phyloP scores from a whole-genome alignment of 2,888 invertebrate species.

The Gastrophysa polygoni region DNA sequence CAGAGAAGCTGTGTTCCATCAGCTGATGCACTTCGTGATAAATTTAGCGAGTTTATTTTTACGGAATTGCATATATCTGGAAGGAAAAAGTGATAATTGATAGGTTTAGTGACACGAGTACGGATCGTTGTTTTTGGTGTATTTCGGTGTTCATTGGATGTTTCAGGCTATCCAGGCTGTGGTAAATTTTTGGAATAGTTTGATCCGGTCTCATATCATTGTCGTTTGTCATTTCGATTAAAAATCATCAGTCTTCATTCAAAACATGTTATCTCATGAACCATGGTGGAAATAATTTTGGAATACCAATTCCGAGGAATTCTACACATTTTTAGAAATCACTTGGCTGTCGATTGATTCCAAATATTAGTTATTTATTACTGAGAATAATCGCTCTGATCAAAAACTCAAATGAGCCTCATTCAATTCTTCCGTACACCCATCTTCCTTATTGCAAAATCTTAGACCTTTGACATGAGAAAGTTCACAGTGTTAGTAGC shows the following conservation, averaged over 20 bases:
- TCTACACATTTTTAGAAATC: too few relatives aligned
- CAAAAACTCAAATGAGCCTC: too few relatives aligned
- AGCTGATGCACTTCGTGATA: slow-evolving; percentile 35
- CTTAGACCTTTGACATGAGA: too few relatives aligned
- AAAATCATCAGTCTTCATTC: background rate
- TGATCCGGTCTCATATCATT: slow-evolving; percentile 2
- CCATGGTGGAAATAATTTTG: too few relatives aligned
- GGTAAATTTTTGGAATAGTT: slow-evolving; percentile 17
- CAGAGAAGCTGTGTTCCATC: slow-evolving; percentile 22
- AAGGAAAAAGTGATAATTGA: slow-evolving; percentile 23
- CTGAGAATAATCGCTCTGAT: too few relatives aligned
- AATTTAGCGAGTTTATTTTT: slow-evolving; percentile 49
- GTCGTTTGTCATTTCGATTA: slow-evolving; percentile 13
- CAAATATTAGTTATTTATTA: too few relatives aligned
- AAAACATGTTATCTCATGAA: too few relatives aligned
- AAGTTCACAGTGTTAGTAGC: too few relatives aligned
- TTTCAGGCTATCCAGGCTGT: slow-evolving; percentile 2
- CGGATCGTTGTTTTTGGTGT: slow-evolving; percentile 11
- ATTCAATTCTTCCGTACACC: too few relatives aligned
- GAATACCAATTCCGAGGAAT: too few relatives aligned
- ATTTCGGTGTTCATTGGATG: slow-evolving; percentile 10
- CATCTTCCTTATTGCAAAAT: too few relatives aligned
- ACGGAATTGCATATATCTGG: slow-evolving; percentile 41
- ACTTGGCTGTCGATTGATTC: too few relatives aligned
- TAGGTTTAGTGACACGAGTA: slow-evolving; percentile 17